Evolutionary conservation across 2,797 vertebrate genomes (phyloP), one percentile per base, ranked within the genome.

Genomic region (Sparidentex hasta): DNA sequence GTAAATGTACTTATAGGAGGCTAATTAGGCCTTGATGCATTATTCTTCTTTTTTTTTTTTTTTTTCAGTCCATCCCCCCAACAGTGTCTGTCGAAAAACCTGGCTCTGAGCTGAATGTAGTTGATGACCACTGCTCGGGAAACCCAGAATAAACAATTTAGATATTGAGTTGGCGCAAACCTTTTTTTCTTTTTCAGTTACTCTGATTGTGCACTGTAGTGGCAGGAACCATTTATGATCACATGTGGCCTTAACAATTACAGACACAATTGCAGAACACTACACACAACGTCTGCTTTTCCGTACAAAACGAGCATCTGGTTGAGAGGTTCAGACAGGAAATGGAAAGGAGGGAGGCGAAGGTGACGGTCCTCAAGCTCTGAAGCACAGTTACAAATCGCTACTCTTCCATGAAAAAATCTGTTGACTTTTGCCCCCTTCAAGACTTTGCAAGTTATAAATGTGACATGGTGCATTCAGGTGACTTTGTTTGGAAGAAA

Each of bases 351-450:
- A 21, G 46, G 56, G 11, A 29, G 43, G 21, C 20, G 33, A 72
- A 57, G 52, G 7, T 47, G 58, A 67, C 29, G 11, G 69, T 74
- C 64, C 17, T 43, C n/a, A 68, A 57, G n/a, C 70, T 71, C 25
- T 63, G 61, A 27, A 67, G 57, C 59, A 21, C 5, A 14, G 52
- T 56, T 61, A 48, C 43, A 65, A 48, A 57, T 71, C 2, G 11
- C 48, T 48, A 38, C 20, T 46, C 77, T 70, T 59, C 71, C 70
- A 56, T 82, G 69, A 69, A 86, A 80, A 25, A 25, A 9, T 65
- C 46, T 21, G 74, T 84, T 81, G 78, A 86, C 78, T 76, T 71
- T 54, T 74, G 72, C 63, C 56, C 78, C 68, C 58, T 29, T 85
- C n/a, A 73, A 81, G 61, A 70, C 48, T 78, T 71, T 18, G 13